These are phyloP conservation scores for Drosophila robusta DNA, from an alignment of 2,888 invertebrate species.

Conservation along the genomic window DNA sequence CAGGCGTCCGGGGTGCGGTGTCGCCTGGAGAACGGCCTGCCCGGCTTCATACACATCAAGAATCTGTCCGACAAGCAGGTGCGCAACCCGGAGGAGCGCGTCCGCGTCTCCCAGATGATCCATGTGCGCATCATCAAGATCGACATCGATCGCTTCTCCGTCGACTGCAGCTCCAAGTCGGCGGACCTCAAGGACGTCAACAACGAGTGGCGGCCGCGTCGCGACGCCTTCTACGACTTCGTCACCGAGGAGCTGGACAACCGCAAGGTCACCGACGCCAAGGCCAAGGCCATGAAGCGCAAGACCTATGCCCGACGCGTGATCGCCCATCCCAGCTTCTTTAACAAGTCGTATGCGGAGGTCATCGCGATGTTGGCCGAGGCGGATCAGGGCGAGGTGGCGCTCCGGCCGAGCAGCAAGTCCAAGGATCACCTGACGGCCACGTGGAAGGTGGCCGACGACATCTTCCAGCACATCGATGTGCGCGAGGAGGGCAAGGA, in stretches of 20 bases:
- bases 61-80: conserved; percentile 97
- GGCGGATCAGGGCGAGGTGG: conserved; percentile 98
- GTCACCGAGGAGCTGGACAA: conserved; percentile 92
- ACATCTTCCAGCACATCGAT: conserved; percentile 98
- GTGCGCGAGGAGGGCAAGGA: conserved; percentile 98
- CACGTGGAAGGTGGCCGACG: conserved; percentile 99
- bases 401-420: conserved; percentile 98
- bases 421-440: conserved; percentile 98
- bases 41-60: conserved; percentile 96
- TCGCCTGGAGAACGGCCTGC: conserved; percentile 95
- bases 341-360: conserved; percentile 97
- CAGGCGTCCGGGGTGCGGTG: conserved; percentile 96
- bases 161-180: conserved; percentile 96
- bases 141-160: conserved; percentile 96
- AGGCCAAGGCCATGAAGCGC: conserved; percentile 82
- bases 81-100: conserved; percentile 96
- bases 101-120: conserved; percentile 92
- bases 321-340: conserved; percentile 98
- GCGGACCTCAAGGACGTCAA: conserved; percentile 96
- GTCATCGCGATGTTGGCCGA: conserved; percentile 95
- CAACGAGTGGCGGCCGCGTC: conserved; percentile 95
- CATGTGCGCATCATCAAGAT: conserved; percentile 97
- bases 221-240: conserved; percentile 96
- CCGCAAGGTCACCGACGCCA: conserved; percentile 91
- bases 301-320: conserved; percentile 94